Conservation (phyloP, 2,888 invertebrate genomes). For the Epiblema foenella region DNA sequence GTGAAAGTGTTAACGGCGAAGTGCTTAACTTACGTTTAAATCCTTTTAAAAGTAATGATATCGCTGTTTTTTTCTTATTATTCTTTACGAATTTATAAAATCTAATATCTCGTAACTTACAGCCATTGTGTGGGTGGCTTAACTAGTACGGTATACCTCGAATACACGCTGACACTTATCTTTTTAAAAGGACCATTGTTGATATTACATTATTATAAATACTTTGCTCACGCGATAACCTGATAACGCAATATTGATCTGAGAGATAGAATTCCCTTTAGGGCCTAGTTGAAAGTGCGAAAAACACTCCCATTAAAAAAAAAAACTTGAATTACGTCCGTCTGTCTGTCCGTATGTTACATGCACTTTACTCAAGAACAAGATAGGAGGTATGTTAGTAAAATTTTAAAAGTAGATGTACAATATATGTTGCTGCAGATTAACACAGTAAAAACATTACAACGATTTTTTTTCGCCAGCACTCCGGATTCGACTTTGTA, state of each 20-base stretch:
- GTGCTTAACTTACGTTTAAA: not conserved
- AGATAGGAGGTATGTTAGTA: too few species aligned
- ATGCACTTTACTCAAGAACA: too few species aligned
- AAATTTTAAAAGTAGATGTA: too few species aligned
- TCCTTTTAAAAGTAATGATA: not conserved
- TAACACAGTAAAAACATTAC: too few species aligned
- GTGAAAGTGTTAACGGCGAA: not conserved
- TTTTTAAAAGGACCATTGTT: conserved; percentile 79
- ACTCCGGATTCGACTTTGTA: too few species aligned
- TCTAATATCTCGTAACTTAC: not conserved
- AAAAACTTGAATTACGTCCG: too few species aligned
- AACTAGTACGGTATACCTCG: conserved; percentile 4
- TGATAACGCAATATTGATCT: conserved; percentile 60
- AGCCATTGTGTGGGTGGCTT: not conserved
- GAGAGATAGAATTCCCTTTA: too few species aligned
- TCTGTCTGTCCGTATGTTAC: too few species aligned
- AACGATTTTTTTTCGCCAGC: too few species aligned
- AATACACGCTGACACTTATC: conserved; percentile 71
- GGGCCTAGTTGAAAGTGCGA: too few species aligned
- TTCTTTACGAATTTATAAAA: not conserved
- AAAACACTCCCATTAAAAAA: too few species aligned
- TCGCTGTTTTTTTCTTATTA: not conserved
- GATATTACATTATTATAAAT: conserved; percentile 83
- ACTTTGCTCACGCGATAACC: conserved; percentile 69
- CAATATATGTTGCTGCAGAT: too few species aligned